phyloP scores from a whole-genome alignment of 2,113 vertebrate genomes.

The Semnopithecus entellus region DNA sequence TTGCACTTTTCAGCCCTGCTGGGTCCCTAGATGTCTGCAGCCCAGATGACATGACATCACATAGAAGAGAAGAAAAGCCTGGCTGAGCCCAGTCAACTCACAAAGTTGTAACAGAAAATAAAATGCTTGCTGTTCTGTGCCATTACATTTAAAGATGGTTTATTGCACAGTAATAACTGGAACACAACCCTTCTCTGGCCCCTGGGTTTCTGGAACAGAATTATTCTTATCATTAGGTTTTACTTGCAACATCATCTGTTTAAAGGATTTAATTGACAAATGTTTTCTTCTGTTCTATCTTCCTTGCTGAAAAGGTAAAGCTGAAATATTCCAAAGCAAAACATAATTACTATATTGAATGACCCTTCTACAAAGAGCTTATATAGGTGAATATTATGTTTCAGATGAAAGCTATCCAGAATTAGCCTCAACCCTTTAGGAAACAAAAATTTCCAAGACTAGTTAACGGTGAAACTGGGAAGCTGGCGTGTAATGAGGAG shows the following conservation, averaged over 20 bases:
- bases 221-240: slow-evolving; percentile 28
- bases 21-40: neutral
- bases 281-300: neutral
- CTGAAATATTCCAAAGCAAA: slow-evolving; percentile 46
- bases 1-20: neutral
- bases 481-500: neutral
- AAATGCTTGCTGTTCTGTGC: neutral
- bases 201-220: slow-evolving; percentile 50
- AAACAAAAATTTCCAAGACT: slow-evolving; percentile 31
- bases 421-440: slow-evolving; percentile 6
- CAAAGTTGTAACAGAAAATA: slow-evolving; percentile 17
- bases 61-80: slow-evolving; percentile 12
- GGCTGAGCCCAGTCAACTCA: neutral
- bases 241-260: slow-evolving; percentile 27
- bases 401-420: slow-evolving; percentile 15
- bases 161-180: neutral
- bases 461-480: neutral
- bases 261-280: slow-evolving; percentile 38
- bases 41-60: neutral
- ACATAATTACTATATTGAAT: neutral
- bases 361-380: slow-evolving; percentile 22
- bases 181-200: neutral
- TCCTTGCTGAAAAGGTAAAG: slow-evolving; percentile 43
- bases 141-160: neutral
- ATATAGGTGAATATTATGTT: neutral